Base-by-base conservation (phyloP, 2,888 invertebrate genomes). In the Trachelus troglodyta region DNA sequence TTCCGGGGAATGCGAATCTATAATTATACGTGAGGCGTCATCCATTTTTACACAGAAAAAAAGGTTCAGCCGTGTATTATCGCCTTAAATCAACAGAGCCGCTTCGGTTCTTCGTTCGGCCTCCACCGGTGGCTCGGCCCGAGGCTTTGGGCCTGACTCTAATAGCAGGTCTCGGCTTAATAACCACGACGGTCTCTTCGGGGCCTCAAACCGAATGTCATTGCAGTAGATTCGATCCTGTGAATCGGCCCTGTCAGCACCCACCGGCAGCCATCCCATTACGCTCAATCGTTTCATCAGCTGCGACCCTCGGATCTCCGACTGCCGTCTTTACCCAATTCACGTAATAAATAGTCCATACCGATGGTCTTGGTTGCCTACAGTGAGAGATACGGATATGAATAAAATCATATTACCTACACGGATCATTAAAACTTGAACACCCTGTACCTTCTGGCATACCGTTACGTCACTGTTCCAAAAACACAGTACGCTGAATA, bases 1-100 rank as follows among this genome's bases (percentile, higher is more conserved):
- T 85, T 85, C 82, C 84, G 84, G 84, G 87, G 85, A 87, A 89
- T 87, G 89, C 87, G 87, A 89, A 89, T 89, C 88, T 88, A 87
- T 89, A 89, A 89, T 89, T 89, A 88, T 86, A 87, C 81, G 82
- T 76, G 81, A 80, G 85, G 85, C 85, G 86, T 87, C 86, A 83
- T 82, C 81, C 76, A 75, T 79, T 87, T 84, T 85, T 88, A 82
- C 85, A 82, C 83, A 79, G 83, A 85, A 86, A 85, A 85, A 88
- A 87, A 86, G 86, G 83, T 82, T 85, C 87, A 86, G 90, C 82
- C 86, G 85, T 83, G 87, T 87, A 90, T 90, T 90, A 90, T 89
- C 90, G 88, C 87, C 87, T 90, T 87, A 88, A 90, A 90, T 89
- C 90, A 90, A 90, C 90, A 90, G 88, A 88, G 87, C 88, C 88